phyloP scores from a whole-genome alignment of 2,113 vertebrate genomes.

The Oryzias celebensis region DNA sequence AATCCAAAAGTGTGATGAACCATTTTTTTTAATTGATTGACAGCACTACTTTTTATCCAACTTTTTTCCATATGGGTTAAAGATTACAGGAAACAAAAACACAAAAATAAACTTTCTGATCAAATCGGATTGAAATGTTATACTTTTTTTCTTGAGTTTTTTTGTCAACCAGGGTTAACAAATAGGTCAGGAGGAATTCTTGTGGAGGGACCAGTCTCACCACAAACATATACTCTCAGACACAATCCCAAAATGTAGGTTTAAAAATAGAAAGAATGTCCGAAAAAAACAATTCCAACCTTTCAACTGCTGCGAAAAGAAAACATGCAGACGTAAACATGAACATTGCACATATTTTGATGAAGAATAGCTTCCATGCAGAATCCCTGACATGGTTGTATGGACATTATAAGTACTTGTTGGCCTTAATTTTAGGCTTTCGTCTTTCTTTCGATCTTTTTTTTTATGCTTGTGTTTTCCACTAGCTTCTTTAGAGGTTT shows the following conservation, averaged over 20 bases:
- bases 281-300: not conserved
- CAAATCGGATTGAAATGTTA: constrained; percentile 10
- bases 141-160: constrained; percentile 12
- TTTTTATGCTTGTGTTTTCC: not conserved
- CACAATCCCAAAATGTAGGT: constrained; percentile 26
- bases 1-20: no score
- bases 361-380: constrained; percentile 35
- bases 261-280: constrained; percentile 30
- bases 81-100: no score
- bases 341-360: not conserved
- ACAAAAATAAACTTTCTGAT: constrained; percentile 11
- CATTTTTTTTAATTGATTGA: no score
- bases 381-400: constrained; percentile 17
- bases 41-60: no score
- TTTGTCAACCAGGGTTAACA: constrained; percentile 33
- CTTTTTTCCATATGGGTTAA: no score
- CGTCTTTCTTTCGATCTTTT: not conserved
- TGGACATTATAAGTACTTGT: constrained; percentile 1
- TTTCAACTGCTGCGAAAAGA: no score
- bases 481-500: no score
- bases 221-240: constrained; percentile 6
- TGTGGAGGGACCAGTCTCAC: constrained; percentile 25
- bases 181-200: constrained; percentile 46
- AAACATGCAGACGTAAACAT: constrained; percentile 6
- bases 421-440: not conserved